Base-by-base conservation (phyloP, 2,113 vertebrate species). In the Eidolon helvum region DNA sequence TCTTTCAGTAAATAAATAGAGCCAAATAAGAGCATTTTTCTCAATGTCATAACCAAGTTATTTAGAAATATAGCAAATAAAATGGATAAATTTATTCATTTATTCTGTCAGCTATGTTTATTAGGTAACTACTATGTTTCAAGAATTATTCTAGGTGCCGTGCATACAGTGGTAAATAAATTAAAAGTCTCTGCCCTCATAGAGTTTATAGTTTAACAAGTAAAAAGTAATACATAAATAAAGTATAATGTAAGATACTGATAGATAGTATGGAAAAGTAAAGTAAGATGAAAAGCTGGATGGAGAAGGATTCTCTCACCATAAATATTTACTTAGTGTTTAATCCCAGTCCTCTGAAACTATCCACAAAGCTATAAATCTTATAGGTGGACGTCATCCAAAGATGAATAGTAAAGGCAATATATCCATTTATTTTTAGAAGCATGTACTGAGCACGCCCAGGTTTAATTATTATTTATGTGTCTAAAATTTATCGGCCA, bases 341-440 rank as follows among this genome's bases (percentile, higher is more conserved):
- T 85, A 50, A 33, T 84, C 19, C 4, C 48, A n/a, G 11, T 2
- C 50, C 88, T 33, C 68, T 94, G 63, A 88, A 97, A 63, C 15
- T 63, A 45, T 40, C 18, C 35, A 22, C 80, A 15, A 87, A 94
- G 93, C 77, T 50, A 91, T 53, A 24, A 55, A 82, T 95, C 71
- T 93, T 66, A 85, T 84, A 95, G 85, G n/a, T 77, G 57, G 87
- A 94, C 10, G 21, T 26, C 0, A 80, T 79, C 30, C 33, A 40
- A 66, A 82, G 85, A 93, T 95, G 83, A 94, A 97, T 96, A 97
- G 93, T 30, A 77, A 82, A 89, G 71, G 80, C 92, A 97, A 74
- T 3, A 91, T 50, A 94, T 80, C 94, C 59, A 63, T 84, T 94
- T 92, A 94, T 96, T 97, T 98, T 97, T 84, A 95, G 87, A 83